Evolutionary conservation across 1,140 invertebrate genomes (phyloP).

Genomic region (Lamellibrachia luymesi): DNA sequence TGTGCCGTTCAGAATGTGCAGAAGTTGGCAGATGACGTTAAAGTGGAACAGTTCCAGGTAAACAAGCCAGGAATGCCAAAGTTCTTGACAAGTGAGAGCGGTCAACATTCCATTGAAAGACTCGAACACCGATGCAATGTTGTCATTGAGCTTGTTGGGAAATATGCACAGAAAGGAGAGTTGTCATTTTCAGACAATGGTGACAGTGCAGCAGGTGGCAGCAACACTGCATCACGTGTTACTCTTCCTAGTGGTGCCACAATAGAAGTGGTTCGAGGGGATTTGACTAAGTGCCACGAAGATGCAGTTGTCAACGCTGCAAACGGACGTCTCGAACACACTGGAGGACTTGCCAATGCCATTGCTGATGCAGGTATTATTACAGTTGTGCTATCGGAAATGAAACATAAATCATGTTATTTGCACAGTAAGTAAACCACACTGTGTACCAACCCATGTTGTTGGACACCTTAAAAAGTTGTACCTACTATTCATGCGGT

Average conservation of each 20-base stretch:
- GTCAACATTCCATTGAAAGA: not conserved
- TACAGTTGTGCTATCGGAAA: not conserved
- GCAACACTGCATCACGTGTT: not conserved
- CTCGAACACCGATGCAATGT: not conserved
- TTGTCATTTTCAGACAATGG: not conserved
- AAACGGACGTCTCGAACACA: slow-evolving; percentile 72
- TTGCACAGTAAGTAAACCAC: no score
- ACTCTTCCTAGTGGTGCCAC: not conserved
- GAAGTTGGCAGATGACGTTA: not conserved
- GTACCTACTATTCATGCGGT: not conserved
- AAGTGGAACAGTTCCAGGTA: not conserved
- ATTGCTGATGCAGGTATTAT: slow-evolving; percentile 59
- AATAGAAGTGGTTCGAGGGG: slow-evolving; percentile 59
- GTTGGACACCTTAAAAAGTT: no score
- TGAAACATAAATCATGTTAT: no score
- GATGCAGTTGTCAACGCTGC: slow-evolving; percentile 91
- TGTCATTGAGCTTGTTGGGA: slow-evolving; percentile 7
- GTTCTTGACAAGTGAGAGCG: not conserved
- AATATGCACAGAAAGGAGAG: not conserved
- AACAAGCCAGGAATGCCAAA: not conserved
- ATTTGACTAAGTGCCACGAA: slow-evolving; percentile 79
- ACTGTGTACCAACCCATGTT: no score
- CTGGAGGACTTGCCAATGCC: slow-evolving; percentile 81
- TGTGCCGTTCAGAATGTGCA: not conserved
- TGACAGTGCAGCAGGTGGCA: not conserved